phyloP scores from a whole-genome alignment of 2,888 invertebrate genomes.

The Chloroclystis v-ata region DNA sequence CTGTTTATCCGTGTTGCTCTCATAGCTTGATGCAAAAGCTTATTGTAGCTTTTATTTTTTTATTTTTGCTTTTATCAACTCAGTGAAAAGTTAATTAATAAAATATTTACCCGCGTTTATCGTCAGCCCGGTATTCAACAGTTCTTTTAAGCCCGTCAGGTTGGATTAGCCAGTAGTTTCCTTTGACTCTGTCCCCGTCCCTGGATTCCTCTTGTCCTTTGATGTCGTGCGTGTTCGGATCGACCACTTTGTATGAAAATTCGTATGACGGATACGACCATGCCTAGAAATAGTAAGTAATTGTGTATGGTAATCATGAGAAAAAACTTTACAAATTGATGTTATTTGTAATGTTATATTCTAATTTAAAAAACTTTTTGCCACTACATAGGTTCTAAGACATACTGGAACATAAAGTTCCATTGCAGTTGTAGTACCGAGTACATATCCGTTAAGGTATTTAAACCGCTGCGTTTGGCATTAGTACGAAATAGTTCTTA shows the following conservation, averaged over 20 bases:
- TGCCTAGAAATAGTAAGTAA: constrained; percentile 40
- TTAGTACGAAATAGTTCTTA: too few relatives aligned
- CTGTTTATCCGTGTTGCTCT: too few relatives aligned
- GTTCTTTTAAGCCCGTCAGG: constrained; percentile 73
- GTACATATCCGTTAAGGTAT: too few relatives aligned
- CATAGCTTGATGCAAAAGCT: too few relatives aligned
- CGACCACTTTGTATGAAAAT: constrained; percentile 76
- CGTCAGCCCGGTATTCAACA: constrained; percentile 71
- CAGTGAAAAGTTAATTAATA: neutral
- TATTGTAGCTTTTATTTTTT: neutral
- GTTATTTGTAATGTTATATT: too few relatives aligned
- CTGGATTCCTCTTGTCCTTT: constrained; percentile 72
- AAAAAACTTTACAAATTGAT: too few relatives aligned
- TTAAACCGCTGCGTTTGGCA: too few relatives aligned
- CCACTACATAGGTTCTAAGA: too few relatives aligned
- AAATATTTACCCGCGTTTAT: constrained; percentile 64
- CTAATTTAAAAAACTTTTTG: too few relatives aligned
- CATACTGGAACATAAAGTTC: too few relatives aligned
- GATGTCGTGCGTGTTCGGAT: constrained; percentile 76
- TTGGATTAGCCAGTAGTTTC: constrained; percentile 73
- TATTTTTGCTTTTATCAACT: neutral
- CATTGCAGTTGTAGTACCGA: too few relatives aligned
- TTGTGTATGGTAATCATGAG: too few relatives aligned
- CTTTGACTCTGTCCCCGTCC: constrained; percentile 71
- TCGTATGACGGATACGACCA: constrained; percentile 71